A percentile compares a stretch with the other conserved stretches of the same genome.
phyloP scores from a whole-genome alignment of 2,797 vertebrate genomes.

The Molossus alvarezi region DNA sequence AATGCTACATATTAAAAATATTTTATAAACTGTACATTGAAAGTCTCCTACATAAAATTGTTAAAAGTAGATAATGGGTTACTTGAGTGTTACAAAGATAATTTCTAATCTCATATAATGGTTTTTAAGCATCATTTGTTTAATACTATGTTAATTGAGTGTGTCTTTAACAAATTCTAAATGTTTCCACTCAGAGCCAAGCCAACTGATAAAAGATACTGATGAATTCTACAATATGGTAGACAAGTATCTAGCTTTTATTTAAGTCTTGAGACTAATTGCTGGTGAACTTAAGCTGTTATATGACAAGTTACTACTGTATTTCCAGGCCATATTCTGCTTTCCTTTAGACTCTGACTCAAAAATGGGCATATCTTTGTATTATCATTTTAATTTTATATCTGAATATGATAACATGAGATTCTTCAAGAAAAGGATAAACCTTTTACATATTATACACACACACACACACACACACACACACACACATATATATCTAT shows the following conservation, averaged over 20 bases:
- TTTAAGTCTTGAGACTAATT: constrained; percentile 52
- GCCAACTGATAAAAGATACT: neutral
- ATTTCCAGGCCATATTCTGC: neutral
- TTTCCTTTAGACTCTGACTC: constrained; percentile 37
- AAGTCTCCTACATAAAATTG: neutral
- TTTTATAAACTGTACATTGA: constrained; percentile 50
- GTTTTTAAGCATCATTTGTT: constrained; percentile 5
- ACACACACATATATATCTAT: too few relatives aligned
- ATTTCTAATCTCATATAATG: neutral
- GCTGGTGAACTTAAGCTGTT: neutral
- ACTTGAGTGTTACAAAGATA: constrained; percentile 50
- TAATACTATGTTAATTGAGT: constrained; percentile 31
- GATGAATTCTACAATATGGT: constrained; percentile 33
- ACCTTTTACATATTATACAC: neutral
- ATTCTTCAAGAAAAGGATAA: neutral
- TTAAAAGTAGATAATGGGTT: constrained; percentile 56
- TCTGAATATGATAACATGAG: constrained; percentile 27
- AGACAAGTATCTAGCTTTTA: neutral
- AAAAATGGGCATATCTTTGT: neutral
- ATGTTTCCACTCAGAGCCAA: constrained; percentile 54
- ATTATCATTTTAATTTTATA: constrained; percentile 59
- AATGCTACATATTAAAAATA: constrained; percentile 48
- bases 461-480: too few relatives aligned
- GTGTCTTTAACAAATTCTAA: constrained; percentile 65
- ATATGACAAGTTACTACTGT: neutral